phyloP scores from a whole-genome alignment of 2,797 vertebrate genomes.

The Acanthis flammea region DNA sequence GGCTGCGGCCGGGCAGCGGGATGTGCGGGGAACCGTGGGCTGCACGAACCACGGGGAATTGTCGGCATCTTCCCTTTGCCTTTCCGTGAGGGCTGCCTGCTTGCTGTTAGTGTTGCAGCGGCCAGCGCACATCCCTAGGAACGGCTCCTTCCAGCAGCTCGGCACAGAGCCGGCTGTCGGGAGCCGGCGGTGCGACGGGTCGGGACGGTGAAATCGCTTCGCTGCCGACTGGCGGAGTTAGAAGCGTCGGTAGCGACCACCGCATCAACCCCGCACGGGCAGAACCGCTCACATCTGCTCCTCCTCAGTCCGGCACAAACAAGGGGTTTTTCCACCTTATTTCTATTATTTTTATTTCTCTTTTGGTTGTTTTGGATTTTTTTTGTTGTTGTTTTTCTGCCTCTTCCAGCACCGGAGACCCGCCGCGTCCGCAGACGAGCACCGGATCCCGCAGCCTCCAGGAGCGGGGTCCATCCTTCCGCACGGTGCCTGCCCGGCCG shows the following conservation, averaged over 20 bases:
- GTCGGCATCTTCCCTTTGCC: neutral
- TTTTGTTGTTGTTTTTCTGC: neutral
- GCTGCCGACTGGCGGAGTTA: neutral
- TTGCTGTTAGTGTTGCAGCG: neutral
- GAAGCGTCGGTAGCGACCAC: neutral
- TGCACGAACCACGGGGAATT: neutral
- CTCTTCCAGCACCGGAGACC: neutral
- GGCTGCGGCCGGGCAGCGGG: neutral
- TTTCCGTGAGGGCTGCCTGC: neutral
- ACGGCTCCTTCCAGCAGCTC: neutral
- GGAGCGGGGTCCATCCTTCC: neutral
- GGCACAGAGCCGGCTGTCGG: neutral
- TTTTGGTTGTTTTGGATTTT: neutral
- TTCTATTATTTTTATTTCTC: rapidly evolving
- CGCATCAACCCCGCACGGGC: neutral
- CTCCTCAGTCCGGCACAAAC: neutral
- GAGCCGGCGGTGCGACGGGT: neutral
- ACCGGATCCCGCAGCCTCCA: neutral
- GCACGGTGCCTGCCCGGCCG: neutral
- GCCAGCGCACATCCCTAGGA: neutral
- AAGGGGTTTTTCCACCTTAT: rapidly evolving
- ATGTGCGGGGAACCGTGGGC: neutral
- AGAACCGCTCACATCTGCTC: neutral
- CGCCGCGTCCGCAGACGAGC: neutral
- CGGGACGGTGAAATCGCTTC: neutral